Conservation (phyloP, 2,113 vertebrate species). For the Turdus rufiventris region DNA sequence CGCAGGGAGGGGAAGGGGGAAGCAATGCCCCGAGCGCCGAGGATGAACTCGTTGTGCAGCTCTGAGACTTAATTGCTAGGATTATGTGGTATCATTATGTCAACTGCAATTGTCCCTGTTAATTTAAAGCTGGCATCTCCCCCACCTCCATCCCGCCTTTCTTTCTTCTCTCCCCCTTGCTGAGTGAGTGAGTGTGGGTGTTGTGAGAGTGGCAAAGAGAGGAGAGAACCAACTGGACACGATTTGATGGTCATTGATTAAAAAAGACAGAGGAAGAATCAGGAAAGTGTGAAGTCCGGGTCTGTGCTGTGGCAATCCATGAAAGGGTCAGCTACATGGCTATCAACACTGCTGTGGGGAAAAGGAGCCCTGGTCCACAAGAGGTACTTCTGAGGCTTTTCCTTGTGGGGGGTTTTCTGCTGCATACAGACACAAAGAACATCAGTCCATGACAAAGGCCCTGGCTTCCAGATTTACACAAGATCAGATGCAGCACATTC, state of each 20-base stretch:
- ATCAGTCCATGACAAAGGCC: background rate
- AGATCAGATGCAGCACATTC: background rate
- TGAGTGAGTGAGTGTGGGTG: background rate
- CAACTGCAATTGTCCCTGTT: conserved; percentile 6
- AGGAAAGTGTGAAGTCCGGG: background rate
- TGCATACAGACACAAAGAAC: background rate
- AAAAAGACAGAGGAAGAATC: conserved; percentile 28
- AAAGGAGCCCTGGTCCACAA: background rate
- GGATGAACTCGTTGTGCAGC: background rate
- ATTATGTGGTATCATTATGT: conserved; percentile 32
- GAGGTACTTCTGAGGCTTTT: background rate
- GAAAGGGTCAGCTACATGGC: background rate
- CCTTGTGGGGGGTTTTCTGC: background rate
- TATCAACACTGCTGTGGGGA: background rate
- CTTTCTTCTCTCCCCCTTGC: background rate
- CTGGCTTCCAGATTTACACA: background rate
- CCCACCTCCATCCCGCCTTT: background rate
- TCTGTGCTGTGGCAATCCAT: background rate
- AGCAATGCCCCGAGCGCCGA: fast-evolving
- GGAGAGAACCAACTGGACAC: background rate
- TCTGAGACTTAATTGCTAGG: conserved; percentile 43
- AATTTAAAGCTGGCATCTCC: conserved; percentile 12
- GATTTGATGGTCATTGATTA: conserved; percentile 21
- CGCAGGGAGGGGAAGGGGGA: background rate
- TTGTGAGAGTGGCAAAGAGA: background rate